phyloP scores from a whole-genome alignment of 2,113 vertebrate genomes.

The Hyla sarda region DNA sequence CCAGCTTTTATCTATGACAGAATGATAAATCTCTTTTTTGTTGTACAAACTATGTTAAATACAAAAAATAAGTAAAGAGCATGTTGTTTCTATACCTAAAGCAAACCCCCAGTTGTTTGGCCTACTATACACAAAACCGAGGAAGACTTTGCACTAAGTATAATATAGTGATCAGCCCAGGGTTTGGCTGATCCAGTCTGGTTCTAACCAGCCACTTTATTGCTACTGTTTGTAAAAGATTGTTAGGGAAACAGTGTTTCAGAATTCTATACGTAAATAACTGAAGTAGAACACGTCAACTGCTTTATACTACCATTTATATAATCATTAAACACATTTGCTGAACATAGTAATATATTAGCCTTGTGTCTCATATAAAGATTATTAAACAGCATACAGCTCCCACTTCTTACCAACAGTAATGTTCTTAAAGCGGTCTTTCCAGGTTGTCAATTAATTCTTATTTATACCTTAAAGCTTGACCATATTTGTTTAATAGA shows the following conservation, averaged over 20 bases:
- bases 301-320: not conserved
- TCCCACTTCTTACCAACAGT: not conserved
- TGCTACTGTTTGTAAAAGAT: conserved; percentile 9
- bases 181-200: not conserved
- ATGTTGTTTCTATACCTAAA: not conserved
- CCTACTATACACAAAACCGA: not conserved
- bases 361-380: not conserved
- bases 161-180: not conserved
- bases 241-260: not conserved
- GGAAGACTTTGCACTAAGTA: not conserved
- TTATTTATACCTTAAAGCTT: not conserved
- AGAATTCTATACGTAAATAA: not conserved
- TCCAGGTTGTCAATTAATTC: not conserved
- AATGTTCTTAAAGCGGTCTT: not conserved
- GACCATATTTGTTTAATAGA: not conserved
- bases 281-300: not conserved
- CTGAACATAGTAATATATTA: conserved; percentile 12
- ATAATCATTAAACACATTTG: not conserved
- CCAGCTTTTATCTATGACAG: too few species aligned
- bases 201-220: conserved; percentile 9
- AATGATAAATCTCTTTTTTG: too few species aligned
- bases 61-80: too few species aligned
- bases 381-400: not conserved
- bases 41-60: too few species aligned
- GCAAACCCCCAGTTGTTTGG: not conserved